phyloP scores from a whole-genome alignment of 2,113 vertebrate genomes.

The Cyphomyrus plagiostoma region DNA sequence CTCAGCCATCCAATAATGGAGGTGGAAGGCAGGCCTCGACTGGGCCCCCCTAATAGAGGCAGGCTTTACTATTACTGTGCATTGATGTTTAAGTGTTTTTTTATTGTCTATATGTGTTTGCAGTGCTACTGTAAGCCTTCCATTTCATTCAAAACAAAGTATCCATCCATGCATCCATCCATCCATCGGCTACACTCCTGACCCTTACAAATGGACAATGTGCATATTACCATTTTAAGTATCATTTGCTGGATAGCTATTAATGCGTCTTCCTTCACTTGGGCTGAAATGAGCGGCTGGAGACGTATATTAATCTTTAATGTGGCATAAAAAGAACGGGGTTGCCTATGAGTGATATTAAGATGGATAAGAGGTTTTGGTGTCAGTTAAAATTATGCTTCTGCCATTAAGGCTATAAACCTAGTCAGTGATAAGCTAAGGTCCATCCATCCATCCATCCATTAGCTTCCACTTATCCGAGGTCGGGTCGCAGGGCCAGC shows the following conservation, averaged over 20 bases:
- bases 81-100: background rate
- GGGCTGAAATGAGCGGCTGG: background rate
- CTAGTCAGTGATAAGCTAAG: background rate
- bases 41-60: background rate
- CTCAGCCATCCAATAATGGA: background rate
- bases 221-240: background rate
- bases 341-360: background rate
- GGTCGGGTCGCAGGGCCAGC: too few relatives aligned
- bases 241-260: background rate
- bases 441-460: too few relatives aligned
- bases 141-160: background rate
- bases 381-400: background rate
- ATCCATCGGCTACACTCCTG: background rate
- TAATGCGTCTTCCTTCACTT: background rate
- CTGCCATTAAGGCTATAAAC: background rate
- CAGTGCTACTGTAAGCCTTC: background rate
- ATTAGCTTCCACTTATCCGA: too few relatives aligned
- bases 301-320: background rate
- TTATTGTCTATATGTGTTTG: background rate
- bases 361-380: background rate
- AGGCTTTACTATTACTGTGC: background rate
- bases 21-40: background rate
- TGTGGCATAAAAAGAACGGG: background rate
- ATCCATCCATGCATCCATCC: background rate
- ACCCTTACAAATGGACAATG: background rate